phyloP scores from a whole-genome alignment of 2,797 vertebrate genomes.

The Propithecus deckenii region DNA sequence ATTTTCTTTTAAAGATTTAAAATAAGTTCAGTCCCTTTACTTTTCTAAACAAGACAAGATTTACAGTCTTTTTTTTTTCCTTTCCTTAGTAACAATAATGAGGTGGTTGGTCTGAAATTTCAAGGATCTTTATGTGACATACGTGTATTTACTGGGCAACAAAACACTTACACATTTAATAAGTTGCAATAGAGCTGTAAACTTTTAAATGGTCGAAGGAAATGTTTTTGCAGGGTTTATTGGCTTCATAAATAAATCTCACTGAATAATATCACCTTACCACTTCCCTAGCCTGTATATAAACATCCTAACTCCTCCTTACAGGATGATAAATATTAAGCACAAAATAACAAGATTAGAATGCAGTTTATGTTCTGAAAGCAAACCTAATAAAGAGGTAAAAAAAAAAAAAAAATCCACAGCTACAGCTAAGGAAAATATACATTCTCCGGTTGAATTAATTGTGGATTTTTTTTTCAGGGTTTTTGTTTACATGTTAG shows the following conservation, averaged over 20 bases:
- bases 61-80: neutral
- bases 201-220: constrained; percentile 75
- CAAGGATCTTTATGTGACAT: constrained; percentile 67
- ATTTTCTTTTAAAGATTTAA: constrained; percentile 70
- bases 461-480: neutral
- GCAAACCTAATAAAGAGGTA: neutral
- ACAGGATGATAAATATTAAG: constrained; percentile 57
- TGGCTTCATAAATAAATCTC: constrained; percentile 76
- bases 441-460: neutral
- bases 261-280: constrained; percentile 60
- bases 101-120: constrained; percentile 53
- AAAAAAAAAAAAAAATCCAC: neutral
- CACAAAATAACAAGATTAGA: constrained; percentile 54
- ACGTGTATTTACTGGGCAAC: constrained; percentile 72
- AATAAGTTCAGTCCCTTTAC: constrained; percentile 58
- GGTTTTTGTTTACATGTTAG: neutral
- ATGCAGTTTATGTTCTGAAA: constrained; percentile 54
- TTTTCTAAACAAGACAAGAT: constrained; percentile 68
- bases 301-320: constrained; percentile 23
- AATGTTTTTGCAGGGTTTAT: constrained; percentile 67
- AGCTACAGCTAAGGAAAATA: constrained; percentile 14
- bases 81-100: neutral
- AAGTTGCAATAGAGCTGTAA: constrained; percentile 78
- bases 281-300: neutral
- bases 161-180: constrained; percentile 77